phyloP scores from a whole-genome alignment of 2,797 vertebrate species.

The Periparus ater region DNA sequence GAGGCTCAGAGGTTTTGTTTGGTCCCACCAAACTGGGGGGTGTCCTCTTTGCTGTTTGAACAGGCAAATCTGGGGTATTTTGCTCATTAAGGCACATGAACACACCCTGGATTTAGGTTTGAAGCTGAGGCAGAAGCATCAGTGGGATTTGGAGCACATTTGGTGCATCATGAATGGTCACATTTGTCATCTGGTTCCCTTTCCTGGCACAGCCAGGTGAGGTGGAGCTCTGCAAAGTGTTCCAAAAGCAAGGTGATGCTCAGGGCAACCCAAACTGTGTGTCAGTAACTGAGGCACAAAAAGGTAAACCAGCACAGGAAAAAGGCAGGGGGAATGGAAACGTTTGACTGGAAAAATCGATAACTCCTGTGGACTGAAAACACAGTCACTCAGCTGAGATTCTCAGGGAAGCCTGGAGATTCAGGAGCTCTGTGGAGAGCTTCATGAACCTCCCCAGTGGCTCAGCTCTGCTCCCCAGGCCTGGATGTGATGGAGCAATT shows the following conservation, averaged over 20 bases:
- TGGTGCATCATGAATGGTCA: neutral
- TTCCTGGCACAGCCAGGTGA: neutral
- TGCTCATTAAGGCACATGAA: neutral
- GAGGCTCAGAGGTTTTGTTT: neutral
- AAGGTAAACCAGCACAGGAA: neutral
- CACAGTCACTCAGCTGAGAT: neutral
- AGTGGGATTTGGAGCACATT: neutral
- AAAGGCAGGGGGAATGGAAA: neutral
- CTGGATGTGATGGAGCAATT: neutral
- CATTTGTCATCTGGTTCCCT: neutral
- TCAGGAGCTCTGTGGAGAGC: neutral
- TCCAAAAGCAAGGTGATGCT: neutral
- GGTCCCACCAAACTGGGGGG: neutral
- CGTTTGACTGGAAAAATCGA: neutral
- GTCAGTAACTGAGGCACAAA: neutral
- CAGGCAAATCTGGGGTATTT: neutral
- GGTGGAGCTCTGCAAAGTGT: neutral
- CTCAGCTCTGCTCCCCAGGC: neutral
- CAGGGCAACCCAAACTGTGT: neutral
- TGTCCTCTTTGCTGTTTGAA: neutral
- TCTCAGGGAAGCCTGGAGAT: neutral
- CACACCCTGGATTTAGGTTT: accelerated
- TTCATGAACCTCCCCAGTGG: neutral
- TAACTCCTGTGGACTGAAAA: neutral
- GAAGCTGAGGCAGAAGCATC: neutral